Base-by-base conservation (phyloP, 2,888 invertebrate genomes). In the Smittia sp. region DNA sequence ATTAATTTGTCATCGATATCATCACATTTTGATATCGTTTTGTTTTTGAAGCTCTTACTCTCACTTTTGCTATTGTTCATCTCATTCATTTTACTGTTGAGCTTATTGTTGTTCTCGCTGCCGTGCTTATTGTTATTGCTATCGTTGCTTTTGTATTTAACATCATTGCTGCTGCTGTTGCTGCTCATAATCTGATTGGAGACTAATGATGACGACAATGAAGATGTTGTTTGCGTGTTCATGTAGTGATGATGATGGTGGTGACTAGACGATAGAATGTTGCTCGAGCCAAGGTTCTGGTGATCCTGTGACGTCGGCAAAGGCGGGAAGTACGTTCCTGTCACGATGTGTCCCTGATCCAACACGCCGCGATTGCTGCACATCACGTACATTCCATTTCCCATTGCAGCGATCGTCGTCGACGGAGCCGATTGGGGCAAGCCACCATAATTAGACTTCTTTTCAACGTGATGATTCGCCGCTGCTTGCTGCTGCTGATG, bases 241-340 rank as follows among this genome's bases (percentile, higher is more conserved):
- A 78, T 22, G 20, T 65, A 38, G 18, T 73, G 65, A 38, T 39
- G 75, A 46, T 46, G 75, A 52, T 74, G 75, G 75, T 58, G 76
- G 46, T 25, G 75, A 75, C 63, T 75, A 66, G 54, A 66, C 75
- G 81, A 81, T 76, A 82, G 63, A n/a, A 73, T 73, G 38, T 24
- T 67, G 22, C 39, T 74, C 73, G 58, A 72, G 13, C 88, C 88
- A 39, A 91, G 81, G 75, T 89, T 83, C 79, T 91, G 90, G 78
- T 91, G 89, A 76, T 91, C 92, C 79, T 93, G 92, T 1, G 91
- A 89, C 25, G 91, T 91, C 1, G 93, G 92, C 24, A 93, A 90
- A 0, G 94, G 94, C 20, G 94, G 94, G 80, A 92, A 94, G 83
- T 92, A 94, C 4, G 94, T 94, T 15, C 93, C 93, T n/a, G 92